A percentile compares a stretch with the other conserved stretches of the same genome.
These are phyloP conservation scores for Nothocercus julius DNA, from an alignment of 2,113 vertebrate species.

Conservation along the genomic window DNA sequence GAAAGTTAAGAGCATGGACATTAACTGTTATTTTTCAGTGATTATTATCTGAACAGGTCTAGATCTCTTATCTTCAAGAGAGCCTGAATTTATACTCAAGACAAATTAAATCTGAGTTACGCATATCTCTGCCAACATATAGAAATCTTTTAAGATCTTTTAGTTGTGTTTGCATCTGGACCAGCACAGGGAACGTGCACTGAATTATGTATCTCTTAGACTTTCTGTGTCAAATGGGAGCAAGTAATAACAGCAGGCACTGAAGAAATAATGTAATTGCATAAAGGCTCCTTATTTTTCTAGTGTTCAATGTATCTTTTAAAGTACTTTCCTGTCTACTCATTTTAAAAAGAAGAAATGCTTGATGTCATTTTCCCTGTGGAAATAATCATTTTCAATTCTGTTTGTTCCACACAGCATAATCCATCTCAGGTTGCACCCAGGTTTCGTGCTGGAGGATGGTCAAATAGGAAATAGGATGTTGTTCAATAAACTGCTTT, in stretches of 20 bases:
- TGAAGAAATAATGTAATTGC: neutral
- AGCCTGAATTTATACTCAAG: slow-evolving; percentile 8
- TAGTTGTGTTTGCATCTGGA: neutral
- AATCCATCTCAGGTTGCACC: neutral
- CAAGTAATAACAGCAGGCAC: neutral
- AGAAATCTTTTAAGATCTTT: slow-evolving; percentile 34
- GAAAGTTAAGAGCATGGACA: neutral
- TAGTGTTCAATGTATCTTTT: neutral
- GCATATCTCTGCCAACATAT: slow-evolving; percentile 29
- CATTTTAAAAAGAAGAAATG: neutral
- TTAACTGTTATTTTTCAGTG: neutral
- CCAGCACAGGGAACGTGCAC: slow-evolving; percentile 5
- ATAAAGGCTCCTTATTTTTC: neutral
- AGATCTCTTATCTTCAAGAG: neutral
- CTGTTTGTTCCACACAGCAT: neutral
- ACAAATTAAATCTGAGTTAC: slow-evolving; percentile 9
- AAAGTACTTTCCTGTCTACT: neutral
- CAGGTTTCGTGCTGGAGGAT: neutral
- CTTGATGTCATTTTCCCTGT: neutral
- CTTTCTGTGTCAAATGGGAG: slow-evolving; percentile 26
- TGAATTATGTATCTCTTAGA: neutral
- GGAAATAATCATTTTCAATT: neutral
- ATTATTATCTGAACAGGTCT: neutral
- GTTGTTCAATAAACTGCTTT: neutral
- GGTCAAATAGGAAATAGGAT: neutral